Conservation (phyloP, 2,113 vertebrate genomes). For the Scopus umbretta region DNA sequence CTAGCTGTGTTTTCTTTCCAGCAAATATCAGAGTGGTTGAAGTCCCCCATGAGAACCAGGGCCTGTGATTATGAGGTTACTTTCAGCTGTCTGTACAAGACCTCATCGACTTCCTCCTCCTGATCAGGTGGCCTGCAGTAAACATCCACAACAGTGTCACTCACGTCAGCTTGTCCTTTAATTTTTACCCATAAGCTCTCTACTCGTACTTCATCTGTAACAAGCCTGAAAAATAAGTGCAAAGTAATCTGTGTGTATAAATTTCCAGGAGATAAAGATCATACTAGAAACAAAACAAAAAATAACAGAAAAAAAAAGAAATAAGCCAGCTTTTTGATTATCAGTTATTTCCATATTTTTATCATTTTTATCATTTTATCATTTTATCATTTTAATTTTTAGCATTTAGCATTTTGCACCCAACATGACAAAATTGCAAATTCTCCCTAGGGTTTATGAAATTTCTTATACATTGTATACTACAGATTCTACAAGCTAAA, state of each 20-base stretch:
- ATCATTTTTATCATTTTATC: too few relatives aligned
- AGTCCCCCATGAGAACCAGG: too few relatives aligned
- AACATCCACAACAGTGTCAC: too few relatives aligned
- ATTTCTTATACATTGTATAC: background rate
- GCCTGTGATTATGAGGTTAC: too few relatives aligned
- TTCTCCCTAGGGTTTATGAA: background rate
- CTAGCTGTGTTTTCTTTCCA: too few relatives aligned
- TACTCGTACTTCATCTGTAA: background rate
- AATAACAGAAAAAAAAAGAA: background rate
- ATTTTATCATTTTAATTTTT: background rate
- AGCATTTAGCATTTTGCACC: background rate
- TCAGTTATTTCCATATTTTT: background rate
- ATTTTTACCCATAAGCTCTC: too few relatives aligned
- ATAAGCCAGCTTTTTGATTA: background rate
- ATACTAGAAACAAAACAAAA: background rate
- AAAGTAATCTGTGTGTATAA: background rate
- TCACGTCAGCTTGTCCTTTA: too few relatives aligned
- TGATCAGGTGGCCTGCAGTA: too few relatives aligned
- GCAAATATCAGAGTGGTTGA: too few relatives aligned
- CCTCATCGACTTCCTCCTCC: too few relatives aligned
- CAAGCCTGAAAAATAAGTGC: background rate
- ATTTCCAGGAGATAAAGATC: background rate
- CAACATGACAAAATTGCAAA: background rate
- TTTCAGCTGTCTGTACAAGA: too few relatives aligned
- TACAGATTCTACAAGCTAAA: background rate